These are phyloP conservation scores for Leucophenga maculata DNA, from an alignment of 2,888 invertebrate species.

Conservation along the genomic window DNA sequence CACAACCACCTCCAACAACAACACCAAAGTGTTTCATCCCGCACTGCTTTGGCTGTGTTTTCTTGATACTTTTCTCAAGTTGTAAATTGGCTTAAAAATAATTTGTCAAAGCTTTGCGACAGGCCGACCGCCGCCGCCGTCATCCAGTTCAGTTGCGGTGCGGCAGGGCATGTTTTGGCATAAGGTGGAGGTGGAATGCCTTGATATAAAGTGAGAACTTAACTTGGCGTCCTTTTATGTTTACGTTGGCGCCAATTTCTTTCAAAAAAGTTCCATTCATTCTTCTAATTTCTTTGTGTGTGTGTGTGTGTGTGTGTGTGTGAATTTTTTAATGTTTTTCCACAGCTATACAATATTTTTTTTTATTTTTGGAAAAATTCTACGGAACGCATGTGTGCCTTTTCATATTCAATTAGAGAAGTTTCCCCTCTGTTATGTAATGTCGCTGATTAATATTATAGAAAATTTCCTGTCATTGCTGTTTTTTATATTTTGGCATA, in stretches of 20 bases:
- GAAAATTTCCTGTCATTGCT: no score
- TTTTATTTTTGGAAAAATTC: conserved; percentile 37
- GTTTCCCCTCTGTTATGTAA: conserved; percentile 35
- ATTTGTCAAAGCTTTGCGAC: conserved; percentile 67
- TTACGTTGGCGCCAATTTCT: conserved; percentile 22
- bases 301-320: neutral
- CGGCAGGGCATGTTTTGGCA: neutral
- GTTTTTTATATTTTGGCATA: no score
- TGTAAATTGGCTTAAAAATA: conserved; percentile 69
- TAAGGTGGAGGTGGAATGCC: neutral
- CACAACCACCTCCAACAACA: conserved; percentile 8
- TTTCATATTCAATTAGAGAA: conserved; percentile 66
- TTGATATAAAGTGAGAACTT: neutral
- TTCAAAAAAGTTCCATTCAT: neutral
- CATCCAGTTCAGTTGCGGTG: neutral
- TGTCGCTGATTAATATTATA: no score
- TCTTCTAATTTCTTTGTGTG: neutral
- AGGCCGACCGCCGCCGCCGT: conserved; percentile 30
- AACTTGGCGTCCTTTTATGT: neutral
- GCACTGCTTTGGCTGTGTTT: conserved; percentile 44
- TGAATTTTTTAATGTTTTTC: neutral
- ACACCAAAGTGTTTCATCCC: neutral
- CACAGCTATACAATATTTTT: no score
- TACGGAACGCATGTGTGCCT: conserved; percentile 64
- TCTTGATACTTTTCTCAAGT: conserved; percentile 64